Base-by-base conservation (phyloP, 2,888 invertebrate species). In the Lithosia quadra region DNA sequence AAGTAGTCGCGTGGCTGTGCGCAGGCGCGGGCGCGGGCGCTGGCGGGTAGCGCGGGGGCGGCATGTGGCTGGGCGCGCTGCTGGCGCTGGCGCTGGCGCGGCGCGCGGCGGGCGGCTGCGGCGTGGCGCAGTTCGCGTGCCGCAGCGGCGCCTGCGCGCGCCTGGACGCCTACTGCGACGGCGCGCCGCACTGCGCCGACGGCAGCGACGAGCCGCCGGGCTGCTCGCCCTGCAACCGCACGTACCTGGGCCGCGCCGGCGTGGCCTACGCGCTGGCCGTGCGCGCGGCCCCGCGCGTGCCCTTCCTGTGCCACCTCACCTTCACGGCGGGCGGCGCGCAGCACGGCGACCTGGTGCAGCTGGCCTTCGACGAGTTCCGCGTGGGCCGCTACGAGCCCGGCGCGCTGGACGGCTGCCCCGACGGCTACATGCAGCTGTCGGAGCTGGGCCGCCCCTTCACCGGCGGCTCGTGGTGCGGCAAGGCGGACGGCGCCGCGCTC, bases 381-480 rank as follows among this genome's bases (percentile, higher is more conserved):
- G 97, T 98, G 81, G 98, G 98, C 2, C 96, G 97, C 64, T 97
- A 98, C 90, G 97, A 97, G 87, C 94, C 97, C 65, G 96, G 96
- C 73, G 96, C 97, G 62, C 88, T 91, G 66, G 97, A 97, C 84
- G 98, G 97, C 80, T 98, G 98, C 90, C 98, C 98, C 18, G 98
- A 98, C 89, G 98, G 98, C 65, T 98, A 97, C 92, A 97, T 98
- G 96, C 97, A 98, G 95, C 95, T 98, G 78, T 97, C 98, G 83
- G 98, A 98, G 94, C 96, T 98, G 80, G 97, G 98, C 24, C 96
- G 98, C 57, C 98, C 98, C 21, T 98, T 98, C 93, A 98, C 98
- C 36, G 98, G 98, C 59, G 98, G 98, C 73, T 98, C 97, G 24
- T 98, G 98, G 98, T 98, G 98, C 91, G 98, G 98, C 69, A 96